These are phyloP conservation scores for Choreutis nemorana DNA, from an alignment of 2,888 invertebrate species.

Conservation along the genomic window DNA sequence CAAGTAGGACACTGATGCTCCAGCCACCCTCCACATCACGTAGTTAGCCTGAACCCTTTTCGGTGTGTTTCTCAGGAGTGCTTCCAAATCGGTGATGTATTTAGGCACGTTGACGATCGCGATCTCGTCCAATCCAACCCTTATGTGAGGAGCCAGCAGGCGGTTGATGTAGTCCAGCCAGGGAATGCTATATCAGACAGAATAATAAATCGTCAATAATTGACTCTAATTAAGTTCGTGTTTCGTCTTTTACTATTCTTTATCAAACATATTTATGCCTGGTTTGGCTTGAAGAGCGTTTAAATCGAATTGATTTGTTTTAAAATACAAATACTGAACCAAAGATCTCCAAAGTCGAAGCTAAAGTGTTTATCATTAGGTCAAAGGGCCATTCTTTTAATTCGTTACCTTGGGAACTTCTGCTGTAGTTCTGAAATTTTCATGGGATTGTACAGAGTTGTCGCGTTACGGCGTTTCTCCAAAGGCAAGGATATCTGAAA, in stretches of 20 bases:
- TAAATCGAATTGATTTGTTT: too few species aligned
- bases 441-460: constrained; percentile 92
- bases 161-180: constrained; percentile 88
- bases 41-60: constrained; percentile 81
- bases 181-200: constrained; percentile 64
- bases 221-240: too few species aligned
- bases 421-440: constrained; percentile 78
- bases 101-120: constrained; percentile 87
- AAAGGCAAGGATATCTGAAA: constrained; percentile 84
- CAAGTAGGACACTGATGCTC: constrained; percentile 81
- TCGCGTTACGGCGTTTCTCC: constrained; percentile 90
- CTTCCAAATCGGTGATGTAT: constrained; percentile 78
- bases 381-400: too few species aligned
- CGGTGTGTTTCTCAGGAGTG: constrained; percentile 56
- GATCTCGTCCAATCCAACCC: constrained; percentile 73
- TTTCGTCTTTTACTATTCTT: too few species aligned
- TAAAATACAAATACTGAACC: too few species aligned
- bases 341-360: too few species aligned
- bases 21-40: constrained; percentile 90
- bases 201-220: too few species aligned
- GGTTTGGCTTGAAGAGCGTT: too few species aligned
- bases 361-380: too few species aligned
- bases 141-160: constrained; percentile 72
- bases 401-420: constrained; percentile 75
- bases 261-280: too few species aligned